A percentile compares a stretch with the other conserved stretches of the same genome.
phyloP scores from a whole-genome alignment of 2,113 vertebrate species.

The Corynorhinus townsendii region DNA sequence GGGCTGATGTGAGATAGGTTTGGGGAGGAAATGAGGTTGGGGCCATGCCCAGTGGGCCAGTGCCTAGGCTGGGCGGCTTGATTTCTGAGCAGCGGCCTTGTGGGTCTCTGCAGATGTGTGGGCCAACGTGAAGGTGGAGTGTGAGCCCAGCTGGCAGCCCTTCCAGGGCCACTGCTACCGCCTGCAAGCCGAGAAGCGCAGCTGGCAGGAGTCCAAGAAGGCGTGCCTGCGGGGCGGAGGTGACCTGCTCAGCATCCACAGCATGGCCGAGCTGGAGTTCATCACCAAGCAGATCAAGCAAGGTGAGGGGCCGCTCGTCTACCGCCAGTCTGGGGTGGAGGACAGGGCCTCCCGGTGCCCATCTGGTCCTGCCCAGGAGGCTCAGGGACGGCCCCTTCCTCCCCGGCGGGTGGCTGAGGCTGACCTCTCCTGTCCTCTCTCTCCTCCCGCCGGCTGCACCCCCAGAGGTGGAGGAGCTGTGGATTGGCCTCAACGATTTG shows the following conservation, averaged over 20 bases:
- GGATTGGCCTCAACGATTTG: slow-evolving; percentile 95
- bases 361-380: neutral
- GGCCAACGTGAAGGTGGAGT: slow-evolving; percentile 86
- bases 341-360: neutral
- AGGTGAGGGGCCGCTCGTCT: slow-evolving; percentile 70
- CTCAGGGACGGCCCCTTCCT: neutral
- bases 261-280: slow-evolving; percentile 93
- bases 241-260: slow-evolving; percentile 95
- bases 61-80: rapidly evolving
- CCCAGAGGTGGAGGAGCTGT: slow-evolving; percentile 93
- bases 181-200: slow-evolving; percentile 87
- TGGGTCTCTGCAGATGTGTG: slow-evolving; percentile 74
- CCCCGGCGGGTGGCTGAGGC: neutral
- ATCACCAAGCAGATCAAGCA: slow-evolving; percentile 90
- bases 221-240: slow-evolving; percentile 89
- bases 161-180: slow-evolving; percentile 96
- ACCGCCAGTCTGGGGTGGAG: rapidly evolving
- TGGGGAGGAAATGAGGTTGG: neutral
- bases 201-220: slow-evolving; percentile 91
- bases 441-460: neutral
- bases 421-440: neutral
- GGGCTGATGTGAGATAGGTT: neutral
- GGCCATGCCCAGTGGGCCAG: neutral
- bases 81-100: neutral
- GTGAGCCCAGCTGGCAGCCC: slow-evolving; percentile 92